Evolutionary conservation across 53 echinoderm and acorn worm species (phyloP), one percentile per base, ranked within the genome.

Genomic region (Arbacia lixula): DNA sequence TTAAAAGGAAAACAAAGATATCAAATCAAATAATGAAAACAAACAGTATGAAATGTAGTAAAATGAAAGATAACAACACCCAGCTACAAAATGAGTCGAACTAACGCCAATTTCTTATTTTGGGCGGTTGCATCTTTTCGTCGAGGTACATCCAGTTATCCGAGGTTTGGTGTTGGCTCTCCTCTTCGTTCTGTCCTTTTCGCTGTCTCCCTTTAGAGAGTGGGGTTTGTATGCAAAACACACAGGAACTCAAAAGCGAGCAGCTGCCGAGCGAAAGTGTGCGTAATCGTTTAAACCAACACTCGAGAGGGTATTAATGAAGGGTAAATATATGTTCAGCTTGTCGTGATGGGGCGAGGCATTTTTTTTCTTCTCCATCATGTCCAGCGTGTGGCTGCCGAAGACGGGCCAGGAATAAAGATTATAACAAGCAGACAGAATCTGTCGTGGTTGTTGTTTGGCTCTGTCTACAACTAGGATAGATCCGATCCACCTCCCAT

Each of bases 281-380:
- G 16, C 53, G 74, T 74, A 74, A 74, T 74, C 74, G 53, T 74
- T 74, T 74, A 53, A 74, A 74, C 74, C 74, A 74, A 74, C 74
- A 74, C 74, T 74, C 74, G 19, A 16, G 74, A 53, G 74, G 50
- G 53, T 74, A 74, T 74, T 74, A 53, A 74, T 74, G 74, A 74
- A 74, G 74, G 33, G 74, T 74, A 30, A 74, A 74, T 74, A 74
- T 74, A 53, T 74, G 53, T 74, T 74, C 74, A 74, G 74, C 74
- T 74, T 74, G 74, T 34, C 21, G 20, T 32, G 51, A 53, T 29
- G 33, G 8, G 19, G 52, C 74, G 53, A 26, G 74, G 33, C 35
- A 14, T 52, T 74, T 50, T 33, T 14, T 14, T 10, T 10, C 46
- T 14, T 14, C 46, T 46, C 14, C 8, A 46, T 46, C 32, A 27